Evolutionary conservation across 1,140 invertebrate species (phyloP).

Genomic region (Drosophila simulans): DNA sequence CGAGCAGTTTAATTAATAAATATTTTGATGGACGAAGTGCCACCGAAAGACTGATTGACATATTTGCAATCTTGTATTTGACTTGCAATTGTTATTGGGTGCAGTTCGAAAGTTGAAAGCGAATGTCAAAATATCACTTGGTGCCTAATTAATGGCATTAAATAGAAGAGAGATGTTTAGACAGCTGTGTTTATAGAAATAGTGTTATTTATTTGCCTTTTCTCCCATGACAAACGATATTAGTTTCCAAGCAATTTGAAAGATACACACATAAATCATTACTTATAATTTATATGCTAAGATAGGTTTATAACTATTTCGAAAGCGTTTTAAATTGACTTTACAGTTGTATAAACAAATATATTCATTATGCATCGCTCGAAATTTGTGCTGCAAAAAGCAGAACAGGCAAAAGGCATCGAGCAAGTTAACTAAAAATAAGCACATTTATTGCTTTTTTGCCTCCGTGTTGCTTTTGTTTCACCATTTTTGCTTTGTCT

Average conservation of each 20-base stretch:
- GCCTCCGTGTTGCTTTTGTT: constrained; percentile 1
- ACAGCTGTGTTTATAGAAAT: constrained; percentile 2
- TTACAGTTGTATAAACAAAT: not conserved
- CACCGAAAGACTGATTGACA: constrained; percentile 26
- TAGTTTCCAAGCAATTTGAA: not conserved
- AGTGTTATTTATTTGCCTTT: not conserved
- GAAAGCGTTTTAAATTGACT: not conserved
- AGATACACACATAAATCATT: too few relatives aligned
- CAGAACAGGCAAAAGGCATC: constrained; percentile 34
- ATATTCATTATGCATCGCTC: constrained; percentile 38
- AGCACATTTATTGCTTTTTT: constrained; percentile 63
- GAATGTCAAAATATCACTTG: constrained; percentile 14
- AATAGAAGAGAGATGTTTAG: not conserved
- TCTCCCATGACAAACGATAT: not conserved
- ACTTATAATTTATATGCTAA: too few relatives aligned
- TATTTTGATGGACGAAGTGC: constrained; percentile 25
- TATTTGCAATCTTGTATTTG: constrained; percentile 60
- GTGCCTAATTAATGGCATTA: constrained; percentile 3
- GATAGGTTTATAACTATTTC: too few relatives aligned
- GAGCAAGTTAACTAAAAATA: constrained; percentile 64
- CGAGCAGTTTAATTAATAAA: constrained; percentile 38
- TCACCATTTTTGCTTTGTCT: constrained; percentile 59
- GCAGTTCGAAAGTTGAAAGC: constrained; percentile 3
- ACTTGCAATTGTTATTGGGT: constrained; percentile 22
- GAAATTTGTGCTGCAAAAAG: constrained; percentile 23